phyloP scores from a whole-genome alignment of 2,113 vertebrate genomes.

The Salminus brasiliensis region DNA sequence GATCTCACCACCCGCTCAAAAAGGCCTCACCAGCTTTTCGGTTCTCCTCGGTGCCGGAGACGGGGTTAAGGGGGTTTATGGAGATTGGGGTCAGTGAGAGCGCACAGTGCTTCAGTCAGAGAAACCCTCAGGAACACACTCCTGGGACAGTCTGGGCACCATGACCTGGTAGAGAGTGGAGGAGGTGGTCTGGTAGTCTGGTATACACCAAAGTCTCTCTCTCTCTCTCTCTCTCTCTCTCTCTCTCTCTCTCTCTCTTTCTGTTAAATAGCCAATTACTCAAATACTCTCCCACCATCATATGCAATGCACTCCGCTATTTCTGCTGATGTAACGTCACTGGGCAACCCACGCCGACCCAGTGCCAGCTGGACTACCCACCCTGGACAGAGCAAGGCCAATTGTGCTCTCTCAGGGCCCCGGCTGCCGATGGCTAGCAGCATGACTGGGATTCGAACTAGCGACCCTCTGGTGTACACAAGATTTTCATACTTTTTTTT shows the following conservation, averaged over 20 bases:
- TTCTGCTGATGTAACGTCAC: too few species aligned
- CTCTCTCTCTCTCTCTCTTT: neutral
- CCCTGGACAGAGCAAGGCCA: too few species aligned
- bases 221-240: neutral
- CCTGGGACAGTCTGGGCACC: neutral
- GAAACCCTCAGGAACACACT: slow-evolving; percentile 50
- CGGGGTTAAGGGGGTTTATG: slow-evolving; percentile 55
- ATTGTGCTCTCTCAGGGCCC: too few species aligned
- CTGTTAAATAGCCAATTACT: too few species aligned
- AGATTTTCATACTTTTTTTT: too few species aligned
- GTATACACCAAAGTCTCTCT: neutral
- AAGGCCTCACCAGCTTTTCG: neutral
- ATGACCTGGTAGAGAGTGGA: neutral
- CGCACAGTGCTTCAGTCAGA: slow-evolving; percentile 74
- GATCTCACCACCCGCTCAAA: neutral
- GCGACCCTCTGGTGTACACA: too few species aligned
- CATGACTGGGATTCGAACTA: too few species aligned
- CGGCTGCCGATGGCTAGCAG: too few species aligned
- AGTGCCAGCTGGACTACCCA: too few species aligned
- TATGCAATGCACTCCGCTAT: too few species aligned
- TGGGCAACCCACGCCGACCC: too few species aligned
- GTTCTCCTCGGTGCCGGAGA: slow-evolving; percentile 46
- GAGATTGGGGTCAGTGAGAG: slow-evolving; percentile 69
- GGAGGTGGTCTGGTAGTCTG: neutral
- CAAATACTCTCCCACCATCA: too few species aligned